phyloP scores from a whole-genome alignment of 1,140 invertebrate species.

The Zophobas atratus region DNA sequence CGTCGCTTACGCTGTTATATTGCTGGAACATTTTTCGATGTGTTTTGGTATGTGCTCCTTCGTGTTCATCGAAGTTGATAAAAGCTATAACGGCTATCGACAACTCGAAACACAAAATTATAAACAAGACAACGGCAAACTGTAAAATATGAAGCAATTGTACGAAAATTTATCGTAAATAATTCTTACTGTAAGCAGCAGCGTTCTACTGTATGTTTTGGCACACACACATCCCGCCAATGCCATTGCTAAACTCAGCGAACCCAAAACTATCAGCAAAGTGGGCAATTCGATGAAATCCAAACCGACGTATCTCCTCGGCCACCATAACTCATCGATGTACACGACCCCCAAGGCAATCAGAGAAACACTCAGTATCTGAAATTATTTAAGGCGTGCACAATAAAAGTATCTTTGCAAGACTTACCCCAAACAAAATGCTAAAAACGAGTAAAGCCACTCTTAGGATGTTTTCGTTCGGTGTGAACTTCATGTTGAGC shows the following conservation, averaged over 20 bases:
- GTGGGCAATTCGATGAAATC: conserved; percentile 55
- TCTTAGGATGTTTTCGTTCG: conserved; percentile 52
- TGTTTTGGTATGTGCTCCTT: conserved; percentile 12
- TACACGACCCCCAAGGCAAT: conserved; percentile 54
- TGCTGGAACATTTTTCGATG: conserved; percentile 32
- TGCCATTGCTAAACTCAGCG: conserved; percentile 50
- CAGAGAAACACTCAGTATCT: conserved; percentile 55
- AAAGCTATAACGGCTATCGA: conserved; percentile 50
- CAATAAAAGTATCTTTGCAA: no score
- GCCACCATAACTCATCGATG: conserved; percentile 48
- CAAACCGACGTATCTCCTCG: conserved; percentile 48
- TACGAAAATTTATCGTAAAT: not conserved
- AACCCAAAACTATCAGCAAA: conserved; percentile 53
- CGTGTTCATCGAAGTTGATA: conserved; percentile 33
- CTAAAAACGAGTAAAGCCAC: conserved; percentile 54
- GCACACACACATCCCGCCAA: conserved; percentile 54
- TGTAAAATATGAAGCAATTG: conserved; percentile 38
- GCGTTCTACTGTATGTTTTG: conserved; percentile 47
- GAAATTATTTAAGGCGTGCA: no score
- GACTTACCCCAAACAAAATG: conserved; percentile 56
- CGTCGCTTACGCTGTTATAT: conserved; percentile 3
- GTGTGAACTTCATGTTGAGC: conserved; percentile 50
- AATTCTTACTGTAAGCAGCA: conserved; percentile 43
- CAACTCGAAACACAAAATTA: conserved; percentile 48
- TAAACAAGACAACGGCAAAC: conserved; percentile 48